Conservation (phyloP, 2,113 vertebrate genomes). For the Willisornis vidua region DNA sequence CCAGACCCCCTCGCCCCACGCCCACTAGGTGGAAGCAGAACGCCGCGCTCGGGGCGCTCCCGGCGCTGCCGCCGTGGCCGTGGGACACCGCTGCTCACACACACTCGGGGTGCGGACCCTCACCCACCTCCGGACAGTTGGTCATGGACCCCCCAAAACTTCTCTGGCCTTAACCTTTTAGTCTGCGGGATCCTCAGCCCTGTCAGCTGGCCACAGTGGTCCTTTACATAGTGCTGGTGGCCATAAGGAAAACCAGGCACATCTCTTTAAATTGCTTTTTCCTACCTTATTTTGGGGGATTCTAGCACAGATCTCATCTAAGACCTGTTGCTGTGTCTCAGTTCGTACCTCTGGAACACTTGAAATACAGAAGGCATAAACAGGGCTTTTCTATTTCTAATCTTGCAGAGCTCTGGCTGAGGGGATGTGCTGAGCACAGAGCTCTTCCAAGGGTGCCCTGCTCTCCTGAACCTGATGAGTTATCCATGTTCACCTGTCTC, state of each 20-base stretch:
- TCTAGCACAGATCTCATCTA: background rate
- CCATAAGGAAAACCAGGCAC: background rate
- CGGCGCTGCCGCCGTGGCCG: background rate
- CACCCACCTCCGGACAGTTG: rapidly evolving
- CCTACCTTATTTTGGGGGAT: background rate
- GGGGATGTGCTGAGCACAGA: background rate
- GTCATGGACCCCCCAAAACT: background rate
- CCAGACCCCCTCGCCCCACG: background rate
- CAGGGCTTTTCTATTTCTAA: background rate
- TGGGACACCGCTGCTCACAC: background rate
- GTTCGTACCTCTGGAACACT: background rate
- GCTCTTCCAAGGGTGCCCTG: background rate
- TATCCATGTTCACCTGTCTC: background rate
- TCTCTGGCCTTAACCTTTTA: background rate
- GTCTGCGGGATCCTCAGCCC: background rate
- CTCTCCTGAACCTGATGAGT: background rate
- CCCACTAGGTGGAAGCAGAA: slow-evolving; percentile 63
- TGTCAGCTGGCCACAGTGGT: background rate
- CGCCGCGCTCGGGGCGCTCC: background rate
- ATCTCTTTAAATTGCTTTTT: background rate
- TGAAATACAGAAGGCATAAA: background rate
- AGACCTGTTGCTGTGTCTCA: background rate
- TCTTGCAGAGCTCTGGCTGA: background rate
- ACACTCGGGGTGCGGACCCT: no score
- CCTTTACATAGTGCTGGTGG: rapidly evolving